A percentile compares a stretch with the other conserved stretches of the same genome.
These are phyloP conservation scores for Semotilus atromaculatus DNA, from an alignment of 2,797 vertebrate genomes.

Conservation along the genomic window DNA sequence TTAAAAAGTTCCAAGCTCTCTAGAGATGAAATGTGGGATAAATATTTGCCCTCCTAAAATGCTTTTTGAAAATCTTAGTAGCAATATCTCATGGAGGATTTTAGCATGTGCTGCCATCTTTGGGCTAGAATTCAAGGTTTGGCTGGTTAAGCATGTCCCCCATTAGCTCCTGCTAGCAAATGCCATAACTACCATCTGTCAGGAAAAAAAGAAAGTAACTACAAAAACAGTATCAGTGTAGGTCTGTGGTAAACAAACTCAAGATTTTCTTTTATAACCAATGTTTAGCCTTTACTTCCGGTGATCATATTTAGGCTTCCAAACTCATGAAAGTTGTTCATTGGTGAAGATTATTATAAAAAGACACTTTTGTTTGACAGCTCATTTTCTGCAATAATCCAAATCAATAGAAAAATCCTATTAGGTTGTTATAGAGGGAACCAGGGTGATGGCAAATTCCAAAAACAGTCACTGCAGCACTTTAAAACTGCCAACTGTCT, in stretches of 20 bases:
- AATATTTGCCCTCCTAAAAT: conserved; percentile 3
- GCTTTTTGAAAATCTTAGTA: conserved; percentile 1
- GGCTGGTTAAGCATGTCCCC: not conserved
- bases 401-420: not conserved
- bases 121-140: not conserved
- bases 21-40: not conserved
- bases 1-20: not conserved
- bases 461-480: not conserved
- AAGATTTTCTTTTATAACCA: not conserved
- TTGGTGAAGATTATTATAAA: not conserved
- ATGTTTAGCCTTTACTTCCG: not conserved
- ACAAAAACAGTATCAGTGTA: not conserved
- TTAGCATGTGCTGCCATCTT: not conserved
- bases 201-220: not conserved
- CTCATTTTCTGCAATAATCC: not conserved
- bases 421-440: not conserved
- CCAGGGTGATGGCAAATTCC: not conserved
- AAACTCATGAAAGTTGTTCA: not conserved
- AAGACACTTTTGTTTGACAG: not conserved
- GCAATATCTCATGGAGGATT: not conserved
- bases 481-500: not conserved
- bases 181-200: conserved; percentile 17
- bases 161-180: not conserved
- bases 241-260: not conserved
- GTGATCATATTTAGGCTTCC: not conserved